A percentile compares a stretch with the other conserved stretches of the same genome.
These are phyloP conservation scores for Pseudopodoces humilis DNA, from an alignment of 2,113 vertebrate species.

Conservation along the genomic window DNA sequence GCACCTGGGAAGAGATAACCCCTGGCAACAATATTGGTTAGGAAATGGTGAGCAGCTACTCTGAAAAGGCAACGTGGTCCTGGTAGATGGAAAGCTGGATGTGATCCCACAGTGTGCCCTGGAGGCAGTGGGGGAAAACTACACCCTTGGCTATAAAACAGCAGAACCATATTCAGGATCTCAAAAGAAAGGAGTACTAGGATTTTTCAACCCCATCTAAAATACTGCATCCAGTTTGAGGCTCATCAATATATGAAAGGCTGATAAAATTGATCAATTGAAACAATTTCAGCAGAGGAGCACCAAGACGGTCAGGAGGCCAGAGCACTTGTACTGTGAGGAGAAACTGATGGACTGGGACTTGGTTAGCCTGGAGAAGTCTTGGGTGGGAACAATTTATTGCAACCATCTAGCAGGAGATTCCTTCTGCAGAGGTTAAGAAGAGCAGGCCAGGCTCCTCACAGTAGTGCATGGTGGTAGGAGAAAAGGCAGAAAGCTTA, in stretches of 20 bases:
- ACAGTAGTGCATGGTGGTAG: not conserved
- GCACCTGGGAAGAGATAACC: not conserved
- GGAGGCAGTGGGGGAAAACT: not conserved
- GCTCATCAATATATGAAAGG: not conserved
- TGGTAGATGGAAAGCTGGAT: not conserved
- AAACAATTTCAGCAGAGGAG: not conserved
- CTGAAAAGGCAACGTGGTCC: not conserved
- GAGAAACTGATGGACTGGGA: not conserved
- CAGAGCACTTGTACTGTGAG: not conserved
- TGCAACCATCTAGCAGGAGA: not conserved
- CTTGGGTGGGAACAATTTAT: not conserved
- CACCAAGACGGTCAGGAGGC: not conserved
- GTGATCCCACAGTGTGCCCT: not conserved
- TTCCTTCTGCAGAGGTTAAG: not conserved
- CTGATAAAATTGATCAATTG: not conserved
- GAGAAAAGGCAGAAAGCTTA: not conserved
- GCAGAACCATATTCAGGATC: not conserved
- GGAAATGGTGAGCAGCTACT: not conserved
- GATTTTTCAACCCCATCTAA: not conserved
- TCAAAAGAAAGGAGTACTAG: not conserved
- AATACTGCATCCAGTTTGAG: not conserved
- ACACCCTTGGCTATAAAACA: not conserved
- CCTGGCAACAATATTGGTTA: not conserved
- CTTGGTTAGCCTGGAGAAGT: not conserved
- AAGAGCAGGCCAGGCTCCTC: not conserved